Percentiles rank a stretch among this genome's conserved stretches.
Evolutionary conservation across 2,797 vertebrate species (phyloP).

Genomic region (Arnoldichthys spilopterus): DNA sequence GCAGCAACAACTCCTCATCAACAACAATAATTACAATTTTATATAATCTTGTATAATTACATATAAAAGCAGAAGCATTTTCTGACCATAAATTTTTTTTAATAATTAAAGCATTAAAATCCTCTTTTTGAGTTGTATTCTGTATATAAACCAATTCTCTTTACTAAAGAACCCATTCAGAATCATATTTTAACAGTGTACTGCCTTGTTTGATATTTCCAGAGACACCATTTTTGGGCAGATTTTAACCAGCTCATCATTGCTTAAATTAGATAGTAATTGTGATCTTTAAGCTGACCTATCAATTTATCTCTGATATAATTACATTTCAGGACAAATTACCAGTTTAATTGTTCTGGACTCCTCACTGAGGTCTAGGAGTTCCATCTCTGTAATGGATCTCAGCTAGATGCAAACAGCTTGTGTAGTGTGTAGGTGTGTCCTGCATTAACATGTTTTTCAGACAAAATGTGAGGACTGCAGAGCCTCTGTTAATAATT

Average conservation of each 20-base stretch:
- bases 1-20: no score
- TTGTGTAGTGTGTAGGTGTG: constrained; percentile 3
- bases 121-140: no score
- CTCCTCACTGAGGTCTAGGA: constrained; percentile 37
- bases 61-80: neutral
- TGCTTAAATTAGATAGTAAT: neutral
- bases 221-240: neutral
- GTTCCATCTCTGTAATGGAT: constrained; percentile 52
- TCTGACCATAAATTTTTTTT: neutral
- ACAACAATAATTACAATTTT: neutral
- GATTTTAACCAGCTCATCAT: neutral
- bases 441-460: constrained; percentile 13
- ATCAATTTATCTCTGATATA: constrained; percentile 46
- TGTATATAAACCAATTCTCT: neutral
- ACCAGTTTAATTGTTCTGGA: constrained; percentile 52
- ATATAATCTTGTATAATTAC: neutral
- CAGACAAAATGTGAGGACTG: neutral
- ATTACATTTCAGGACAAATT: constrained; percentile 52
- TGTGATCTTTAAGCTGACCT: constrained; percentile 28
- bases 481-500: constrained; percentile 24
- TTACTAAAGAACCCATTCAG: neutral
- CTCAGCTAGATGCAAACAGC: constrained; percentile 30
- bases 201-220: neutral
- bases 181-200: neutral
- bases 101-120: no score